Evolutionary conservation across 2,113 vertebrate genomes (phyloP).

Genomic region (Nettapus auritus): DNA sequence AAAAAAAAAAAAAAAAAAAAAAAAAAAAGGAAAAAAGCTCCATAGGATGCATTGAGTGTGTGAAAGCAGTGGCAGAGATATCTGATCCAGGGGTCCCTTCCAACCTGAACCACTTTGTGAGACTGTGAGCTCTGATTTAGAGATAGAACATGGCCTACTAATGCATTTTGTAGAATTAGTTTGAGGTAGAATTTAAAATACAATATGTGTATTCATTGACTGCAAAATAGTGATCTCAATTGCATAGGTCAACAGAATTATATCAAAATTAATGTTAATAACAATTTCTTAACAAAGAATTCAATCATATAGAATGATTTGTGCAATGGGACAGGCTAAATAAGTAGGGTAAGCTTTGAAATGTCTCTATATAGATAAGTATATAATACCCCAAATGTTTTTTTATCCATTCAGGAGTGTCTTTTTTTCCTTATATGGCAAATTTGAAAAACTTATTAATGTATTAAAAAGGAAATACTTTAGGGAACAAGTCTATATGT

Average conservation of each 20-base stretch:
- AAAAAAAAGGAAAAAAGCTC: neutral
- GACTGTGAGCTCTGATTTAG: neutral
- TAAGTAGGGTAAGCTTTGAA: neutral
- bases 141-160: neutral
- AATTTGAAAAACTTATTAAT: neutral
- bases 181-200: neutral
- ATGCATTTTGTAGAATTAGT: neutral
- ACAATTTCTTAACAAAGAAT: neutral
- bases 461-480: neutral
- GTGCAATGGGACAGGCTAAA: neutral
- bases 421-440: neutral
- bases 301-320: neutral
- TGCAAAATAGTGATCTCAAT: neutral
- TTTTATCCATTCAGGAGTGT: neutral
- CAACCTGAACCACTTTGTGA: neutral
- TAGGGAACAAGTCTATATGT: rapidly evolving
- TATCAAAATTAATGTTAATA: neutral
- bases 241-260: neutral
- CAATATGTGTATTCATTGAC: neutral
- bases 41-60: rapidly evolving
- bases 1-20: neutral
- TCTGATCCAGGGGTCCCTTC: neutral
- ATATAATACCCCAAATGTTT: neutral
- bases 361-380: neutral
- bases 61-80: neutral